phyloP scores from a whole-genome alignment of 37 sponge, comb jelly and placozoan species.

The Mnemiopsis leidyi region DNA sequence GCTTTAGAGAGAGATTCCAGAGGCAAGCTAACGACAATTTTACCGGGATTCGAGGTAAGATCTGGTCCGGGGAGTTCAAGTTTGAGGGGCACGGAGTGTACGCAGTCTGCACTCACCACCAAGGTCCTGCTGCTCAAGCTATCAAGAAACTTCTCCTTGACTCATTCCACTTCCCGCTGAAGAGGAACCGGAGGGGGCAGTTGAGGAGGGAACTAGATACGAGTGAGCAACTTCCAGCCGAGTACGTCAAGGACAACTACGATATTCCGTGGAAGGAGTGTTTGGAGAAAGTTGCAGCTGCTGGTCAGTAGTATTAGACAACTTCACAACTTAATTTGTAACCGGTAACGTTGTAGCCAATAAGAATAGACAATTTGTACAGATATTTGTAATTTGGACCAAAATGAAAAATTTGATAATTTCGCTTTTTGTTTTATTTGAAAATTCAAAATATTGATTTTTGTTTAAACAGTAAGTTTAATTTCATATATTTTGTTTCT shows the following conservation, averaged over 20 bases:
- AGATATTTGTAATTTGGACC: too few relatives aligned
- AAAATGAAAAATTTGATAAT: too few relatives aligned
- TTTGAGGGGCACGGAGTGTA: neutral
- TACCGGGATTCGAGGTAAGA: neutral
- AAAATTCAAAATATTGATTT: too few relatives aligned
- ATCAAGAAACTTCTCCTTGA: neutral
- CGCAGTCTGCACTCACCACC: neutral
- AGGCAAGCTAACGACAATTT: neutral
- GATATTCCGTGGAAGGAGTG: conserved; percentile 12
- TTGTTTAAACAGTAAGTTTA: too few relatives aligned
- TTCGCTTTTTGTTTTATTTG: too few relatives aligned
- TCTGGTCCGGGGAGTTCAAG: neutral
- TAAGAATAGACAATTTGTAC: too few relatives aligned
- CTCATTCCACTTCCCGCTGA: neutral
- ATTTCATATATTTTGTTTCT: too few relatives aligned
- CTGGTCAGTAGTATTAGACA: too few relatives aligned
- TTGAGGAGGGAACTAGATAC: neutral
- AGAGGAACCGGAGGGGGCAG: neutral
- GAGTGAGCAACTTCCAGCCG: neutral
- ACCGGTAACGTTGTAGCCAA: too few relatives aligned
- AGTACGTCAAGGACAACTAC: neutral
- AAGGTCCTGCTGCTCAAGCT: neutral
- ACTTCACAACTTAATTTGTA: too few relatives aligned
- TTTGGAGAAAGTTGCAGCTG: neutral
- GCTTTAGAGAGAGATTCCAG: neutral